Base-by-base conservation (phyloP, 2,888 invertebrate species). In the Drosophila nr. perissopoda region DNA sequence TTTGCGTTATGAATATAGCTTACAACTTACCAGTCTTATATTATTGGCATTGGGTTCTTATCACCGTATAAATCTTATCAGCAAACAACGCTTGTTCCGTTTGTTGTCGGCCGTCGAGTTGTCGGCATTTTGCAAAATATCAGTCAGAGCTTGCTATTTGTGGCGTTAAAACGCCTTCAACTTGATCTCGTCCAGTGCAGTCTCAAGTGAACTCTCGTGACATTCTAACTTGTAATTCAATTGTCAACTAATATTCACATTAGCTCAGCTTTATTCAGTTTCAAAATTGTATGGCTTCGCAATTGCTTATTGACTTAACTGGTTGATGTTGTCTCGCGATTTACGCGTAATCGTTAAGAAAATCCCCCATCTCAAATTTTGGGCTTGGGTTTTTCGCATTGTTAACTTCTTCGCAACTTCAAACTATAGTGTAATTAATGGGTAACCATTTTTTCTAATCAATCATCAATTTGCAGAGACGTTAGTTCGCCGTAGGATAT, bases 41-140 rank as follows among this genome's bases (percentile, higher is more conserved):
- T 18, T 72, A 64, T 53, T 71, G 60, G 52, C 40, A 13, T 40
- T 36, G 11, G 10, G 29, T 54, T 82, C 58, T 82, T 79, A 79
- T 79, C 79, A 68, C 29, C 59, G 18, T n/a, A 10, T 21, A 21
- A 29, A 58, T 64, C 74, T 79, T 79, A 79, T 79, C 82, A 74
- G 59, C 53, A 16, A 21, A 25, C 7, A 6, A 48, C 4, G 64
- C 42, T 52, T 63, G 38, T 29, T 11, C 36, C 56, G 36, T 13
- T 27, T 36, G 25, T 21, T 33, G n/a, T 34, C 25, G 34, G 10
- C 25, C 21, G 10, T 1, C 4, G 33, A 18, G 38, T 52, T 40
- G 46, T 16, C 51, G 53, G 10, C 34, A 36, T 46, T 49, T 48
- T 38, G 42, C 49, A 63, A 70, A 70, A 70, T 76, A 34, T 62